Base-by-base conservation (phyloP, 1,140 invertebrate genomes). In the Papilio helenus region DNA sequence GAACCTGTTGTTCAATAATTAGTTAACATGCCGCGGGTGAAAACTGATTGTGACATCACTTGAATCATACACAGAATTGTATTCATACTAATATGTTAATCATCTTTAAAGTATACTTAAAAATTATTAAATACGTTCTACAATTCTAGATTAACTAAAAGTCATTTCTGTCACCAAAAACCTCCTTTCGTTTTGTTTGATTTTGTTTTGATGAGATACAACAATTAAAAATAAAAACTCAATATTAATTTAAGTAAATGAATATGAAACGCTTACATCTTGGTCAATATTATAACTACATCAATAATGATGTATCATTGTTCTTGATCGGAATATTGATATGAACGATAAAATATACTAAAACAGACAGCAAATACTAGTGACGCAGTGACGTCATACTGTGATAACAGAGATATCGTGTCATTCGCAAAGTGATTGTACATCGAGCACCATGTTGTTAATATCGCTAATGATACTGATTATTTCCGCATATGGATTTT, bases 361-460 rank as follows among this genome's bases (percentile, higher is more conserved):
- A 61, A 61, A 10, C 23, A 61, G 23, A 16, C 18, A 1, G 12
- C 23, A 71, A 39, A 72, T n/a, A 72, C 8, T 12, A 20, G 5
- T 42, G n/a, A 42, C 71, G 9, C 26, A 4, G 26, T 42, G 39
- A 18, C 18, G 16, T 42, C n/a, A 72, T 29, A 10, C 7, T 14
- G 3, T 7, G 39, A 72, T 72, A 39, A 44, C 20, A 42, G 14
- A 42, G 65, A 34, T 71, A 39, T 1, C 10, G n/a, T 20, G 2
- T 72, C n/a, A 72, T 72, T 72, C 34, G 18, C 34, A 72, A 72
- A 39, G 29, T 20, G 34, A 44, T 20, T 26, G 71, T 72, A 20
- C 29, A 20, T 42, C 18, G 16, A 49, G 42, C 72, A 74, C 44
- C 14, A 74, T 74, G 72, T 74, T 74, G 10, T 74, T 74, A 23